Base-by-base conservation (phyloP, 2,888 invertebrate genomes). In the Muschampia plurimacula region DNA sequence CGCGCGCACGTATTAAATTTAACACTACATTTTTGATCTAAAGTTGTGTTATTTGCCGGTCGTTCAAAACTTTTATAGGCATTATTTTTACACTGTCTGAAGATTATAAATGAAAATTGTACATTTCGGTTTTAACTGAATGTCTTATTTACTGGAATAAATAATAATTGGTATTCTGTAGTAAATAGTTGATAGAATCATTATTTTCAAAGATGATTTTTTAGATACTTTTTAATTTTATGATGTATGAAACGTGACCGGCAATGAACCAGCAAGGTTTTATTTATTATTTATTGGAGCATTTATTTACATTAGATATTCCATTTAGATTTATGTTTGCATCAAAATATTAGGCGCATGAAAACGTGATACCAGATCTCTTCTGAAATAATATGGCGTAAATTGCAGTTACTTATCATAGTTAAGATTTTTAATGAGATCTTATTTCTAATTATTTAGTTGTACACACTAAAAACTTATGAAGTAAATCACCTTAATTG, bases 231-330 rank as follows among this genome's bases (percentile, higher is more conserved):
- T 4, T 46, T 9, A 4, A 46, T 6, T 12, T 46, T 12, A 10
- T 44, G 44, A 44, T 10, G 10, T 44, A 6, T 8, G 41, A n/a
- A 39, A n/a, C 32, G 2, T 5, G 59, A 59, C 57, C 39, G n/a
- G 41, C 63, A 63, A 41, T 39, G 44, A 66, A 52, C 55, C 4
- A 6, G 10, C 13, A 6, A 52, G 59, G n/a, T 49, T 39, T 44
- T 57, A 59, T 41, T 39, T 22, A n/a, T 57, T 60, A 64, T 44
- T 68, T 52, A 67, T 67, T 65, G 70, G 52, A 62, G 72, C 71
- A 74, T 69, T 44, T 73, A 74, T 69, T 44, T 73, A 69, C 10
- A 39, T 69, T 69, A 60, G 44, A 57, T 67, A 59, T 57, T 52
- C 15, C 57, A 28, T 67, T 57, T 39, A 36, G n/a, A 4, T 39